These are phyloP conservation scores for Tachystola acroxantha DNA, from an alignment of 2,888 invertebrate species.

Conservation along the genomic window DNA sequence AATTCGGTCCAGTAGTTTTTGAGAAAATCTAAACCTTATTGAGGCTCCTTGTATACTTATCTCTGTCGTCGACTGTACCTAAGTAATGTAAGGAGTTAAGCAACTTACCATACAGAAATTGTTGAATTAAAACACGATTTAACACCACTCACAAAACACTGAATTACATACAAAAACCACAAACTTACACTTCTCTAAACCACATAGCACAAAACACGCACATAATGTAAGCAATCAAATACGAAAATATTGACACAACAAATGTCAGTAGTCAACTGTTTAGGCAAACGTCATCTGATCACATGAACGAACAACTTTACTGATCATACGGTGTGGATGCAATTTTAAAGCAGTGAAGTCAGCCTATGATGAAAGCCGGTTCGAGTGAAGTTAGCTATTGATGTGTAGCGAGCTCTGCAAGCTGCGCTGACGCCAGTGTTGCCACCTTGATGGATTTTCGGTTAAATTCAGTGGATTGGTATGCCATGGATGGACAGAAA, in stretches of 20 bases:
- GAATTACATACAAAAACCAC: background rate
- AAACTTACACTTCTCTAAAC: no score
- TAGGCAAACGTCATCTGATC: constrained; percentile 51
- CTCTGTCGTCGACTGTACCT: no score
- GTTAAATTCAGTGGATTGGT: no score
- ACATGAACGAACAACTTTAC: no score
- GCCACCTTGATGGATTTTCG: no score
- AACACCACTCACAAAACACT: background rate
- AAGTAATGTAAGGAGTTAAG: no score
- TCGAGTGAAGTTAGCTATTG: constrained; percentile 62
- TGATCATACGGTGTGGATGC: constrained; percentile 50
- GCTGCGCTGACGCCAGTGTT: constrained; percentile 24
- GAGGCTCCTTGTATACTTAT: no score
- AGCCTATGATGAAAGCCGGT: constrained; percentile 36
- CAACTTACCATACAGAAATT: background rate
- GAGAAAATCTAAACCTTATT: no score
- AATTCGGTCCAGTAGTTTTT: no score
- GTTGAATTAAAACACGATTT: background rate
- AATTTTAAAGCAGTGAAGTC: constrained; percentile 51
- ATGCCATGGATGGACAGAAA: no score
- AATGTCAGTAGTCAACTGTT: constrained; percentile 44
- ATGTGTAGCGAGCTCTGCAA: no score
- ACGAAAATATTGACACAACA: constrained; percentile 64
- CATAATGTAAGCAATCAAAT: constrained; percentile 21
- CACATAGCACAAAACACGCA: background rate